Percentiles rank a stretch among this genome's conserved stretches.
Evolutionary conservation across 2,797 vertebrate genomes (phyloP).

Genomic region (Alauda arvensis): DNA sequence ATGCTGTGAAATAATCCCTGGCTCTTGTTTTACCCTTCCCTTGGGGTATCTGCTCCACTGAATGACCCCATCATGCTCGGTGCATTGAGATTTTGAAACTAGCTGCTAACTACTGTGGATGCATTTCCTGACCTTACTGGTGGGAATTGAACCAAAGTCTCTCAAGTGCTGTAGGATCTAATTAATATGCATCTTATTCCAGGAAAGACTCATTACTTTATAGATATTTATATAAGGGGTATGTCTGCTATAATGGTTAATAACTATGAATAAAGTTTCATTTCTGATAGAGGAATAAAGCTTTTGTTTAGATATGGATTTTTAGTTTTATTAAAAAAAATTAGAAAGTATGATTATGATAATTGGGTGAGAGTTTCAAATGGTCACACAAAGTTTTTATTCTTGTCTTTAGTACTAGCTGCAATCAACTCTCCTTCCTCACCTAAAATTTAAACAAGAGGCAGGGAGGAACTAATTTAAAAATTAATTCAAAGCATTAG

Average conservation of each 20-base stretch:
- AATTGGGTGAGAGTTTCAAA: conserved; percentile 36
- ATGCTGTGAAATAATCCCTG: conserved; percentile 59
- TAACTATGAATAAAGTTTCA: conserved; percentile 62
- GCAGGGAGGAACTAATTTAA: not conserved
- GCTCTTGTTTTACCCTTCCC: conserved; percentile 67
- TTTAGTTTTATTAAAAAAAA: conserved; percentile 64
- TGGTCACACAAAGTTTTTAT: conserved; percentile 30
- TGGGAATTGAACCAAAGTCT: conserved; percentile 75
- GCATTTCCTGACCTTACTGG: conserved; percentile 75
- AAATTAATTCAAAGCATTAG: conserved; percentile 4
- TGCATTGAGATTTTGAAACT: conserved; percentile 74
- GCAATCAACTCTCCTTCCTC: not conserved
- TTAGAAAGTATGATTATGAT: conserved; percentile 56
- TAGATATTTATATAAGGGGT: conserved; percentile 69
- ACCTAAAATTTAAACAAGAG: conserved; percentile 1
- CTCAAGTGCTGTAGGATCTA: conserved; percentile 74
- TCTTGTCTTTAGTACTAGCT: not conserved
- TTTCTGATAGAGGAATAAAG: conserved; percentile 54
- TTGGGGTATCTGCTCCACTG: conserved; percentile 65
- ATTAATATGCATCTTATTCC: conserved; percentile 78
- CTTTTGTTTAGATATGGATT: conserved; percentile 63
- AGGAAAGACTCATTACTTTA: conserved; percentile 75
- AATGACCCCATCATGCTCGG: conserved; percentile 65
- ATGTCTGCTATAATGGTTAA: conserved; percentile 63
- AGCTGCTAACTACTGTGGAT: conserved; percentile 72